A percentile compares a stretch with the other conserved stretches of the same genome.
Conservation (phyloP, 1,140 invertebrate genomes). For the Chrysoperla carnea region DNA sequence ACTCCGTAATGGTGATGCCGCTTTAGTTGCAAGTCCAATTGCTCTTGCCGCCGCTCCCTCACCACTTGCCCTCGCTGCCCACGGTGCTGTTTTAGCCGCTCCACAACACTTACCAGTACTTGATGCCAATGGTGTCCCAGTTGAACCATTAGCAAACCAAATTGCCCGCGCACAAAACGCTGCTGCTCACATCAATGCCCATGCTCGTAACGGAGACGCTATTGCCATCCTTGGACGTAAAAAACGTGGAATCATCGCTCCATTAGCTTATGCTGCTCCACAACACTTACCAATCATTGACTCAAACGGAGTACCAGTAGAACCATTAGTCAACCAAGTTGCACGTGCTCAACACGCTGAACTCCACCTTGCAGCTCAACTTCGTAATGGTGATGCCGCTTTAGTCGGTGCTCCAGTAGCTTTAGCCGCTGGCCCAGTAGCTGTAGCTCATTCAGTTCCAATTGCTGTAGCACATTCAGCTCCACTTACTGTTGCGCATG, state of each 20-base stretch:
- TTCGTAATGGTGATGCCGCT: background rate
- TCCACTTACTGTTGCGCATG: background rate
- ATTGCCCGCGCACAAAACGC: background rate
- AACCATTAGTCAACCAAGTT: constrained; percentile 13
- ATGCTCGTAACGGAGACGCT: background rate
- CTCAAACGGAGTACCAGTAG: constrained; percentile 21
- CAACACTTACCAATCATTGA: background rate
- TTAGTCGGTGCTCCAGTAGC: background rate
- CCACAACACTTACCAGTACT: constrained; percentile 1
- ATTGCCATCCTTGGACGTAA: background rate
- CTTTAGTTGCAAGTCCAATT: background rate
- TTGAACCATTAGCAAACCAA: background rate
- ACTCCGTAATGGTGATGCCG: too few relatives aligned
- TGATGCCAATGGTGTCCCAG: background rate
- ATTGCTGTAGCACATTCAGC: background rate
- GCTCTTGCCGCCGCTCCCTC: background rate
- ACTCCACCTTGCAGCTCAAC: background rate
- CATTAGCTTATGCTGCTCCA: background rate
- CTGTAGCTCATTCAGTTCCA: background rate
- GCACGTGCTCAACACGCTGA: constrained; percentile 3
- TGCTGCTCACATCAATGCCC: background rate
- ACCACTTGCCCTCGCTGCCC: background rate
- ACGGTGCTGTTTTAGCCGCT: background rate
- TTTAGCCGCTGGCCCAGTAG: background rate
- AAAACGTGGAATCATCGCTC: background rate